phyloP scores from a whole-genome alignment of 2,797 vertebrate genomes.

The Chloroceryle amazona region DNA sequence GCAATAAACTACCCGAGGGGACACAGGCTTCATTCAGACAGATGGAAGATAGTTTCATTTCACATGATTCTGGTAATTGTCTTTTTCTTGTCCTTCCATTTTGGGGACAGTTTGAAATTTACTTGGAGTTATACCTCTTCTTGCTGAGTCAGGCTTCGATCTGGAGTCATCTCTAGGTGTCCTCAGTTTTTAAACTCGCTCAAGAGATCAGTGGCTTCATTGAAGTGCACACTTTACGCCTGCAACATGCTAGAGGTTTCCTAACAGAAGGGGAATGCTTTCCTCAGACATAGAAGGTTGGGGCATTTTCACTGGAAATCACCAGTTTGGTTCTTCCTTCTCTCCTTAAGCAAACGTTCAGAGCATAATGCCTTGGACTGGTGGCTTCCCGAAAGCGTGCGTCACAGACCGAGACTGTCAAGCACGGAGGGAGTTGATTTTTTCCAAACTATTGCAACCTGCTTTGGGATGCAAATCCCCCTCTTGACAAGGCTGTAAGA shows the following conservation, averaged over 20 bases:
- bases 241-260: neutral
- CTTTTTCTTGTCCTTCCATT: neutral
- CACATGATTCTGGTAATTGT: rapidly evolving
- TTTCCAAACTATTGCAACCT: neutral
- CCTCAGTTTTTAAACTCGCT: neutral
- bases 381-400: neutral
- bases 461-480: neutral
- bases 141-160: neutral
- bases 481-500: neutral
- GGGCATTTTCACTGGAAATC: neutral
- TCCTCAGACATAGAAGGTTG: neutral
- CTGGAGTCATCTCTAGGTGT: neutral
- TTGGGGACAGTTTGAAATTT: neutral
- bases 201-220: neutral
- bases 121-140: neutral
- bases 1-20: neutral
- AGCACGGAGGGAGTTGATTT: neutral
- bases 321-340: neutral
- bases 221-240: neutral
- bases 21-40: neutral
- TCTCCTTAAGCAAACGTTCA: rapidly evolving
- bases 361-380: rapidly evolving
- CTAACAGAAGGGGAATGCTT: neutral
- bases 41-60: neutral
- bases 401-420: neutral